These are phyloP conservation scores for Thera obeliscata DNA, from an alignment of 2,888 invertebrate species.

Conservation along the genomic window DNA sequence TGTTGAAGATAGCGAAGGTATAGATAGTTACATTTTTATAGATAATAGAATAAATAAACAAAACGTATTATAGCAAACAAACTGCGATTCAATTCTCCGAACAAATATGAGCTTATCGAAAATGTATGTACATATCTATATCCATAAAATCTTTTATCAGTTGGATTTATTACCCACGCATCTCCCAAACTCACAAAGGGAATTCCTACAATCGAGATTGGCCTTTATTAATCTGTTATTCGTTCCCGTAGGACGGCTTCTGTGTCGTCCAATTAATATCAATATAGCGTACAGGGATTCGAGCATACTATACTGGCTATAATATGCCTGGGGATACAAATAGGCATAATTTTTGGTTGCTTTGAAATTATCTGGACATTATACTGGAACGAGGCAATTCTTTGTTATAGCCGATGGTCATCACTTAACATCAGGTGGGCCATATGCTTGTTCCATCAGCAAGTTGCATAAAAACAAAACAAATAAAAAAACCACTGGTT, in stretches of 20 bases:
- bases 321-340: not conserved
- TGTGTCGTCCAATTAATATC: constrained; percentile 73
- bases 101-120: constrained; percentile 29
- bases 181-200: constrained; percentile 64
- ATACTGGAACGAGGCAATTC: no score
- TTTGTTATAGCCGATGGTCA: no score
- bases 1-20: no score
- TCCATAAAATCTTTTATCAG: constrained; percentile 34
- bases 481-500: no score
- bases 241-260: constrained; percentile 57
- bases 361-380: no score
- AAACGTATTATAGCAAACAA: constrained; percentile 26
- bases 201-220: constrained; percentile 63
- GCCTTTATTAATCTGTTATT: constrained; percentile 70
- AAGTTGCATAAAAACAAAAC: no score
- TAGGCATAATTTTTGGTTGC: not conserved
- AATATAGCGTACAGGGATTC: constrained; percentile 63
- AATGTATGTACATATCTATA: constrained; percentile 7
- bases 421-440: no score
- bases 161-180: constrained; percentile 61
- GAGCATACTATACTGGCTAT: constrained; percentile 50
- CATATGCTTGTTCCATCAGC: no score
- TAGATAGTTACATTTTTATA: no score
- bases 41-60: constrained; percentile 7
- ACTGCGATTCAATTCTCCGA: constrained; percentile 27